Conservation (phyloP, 2,797 vertebrate species). For the Delichon dasypus region DNA sequence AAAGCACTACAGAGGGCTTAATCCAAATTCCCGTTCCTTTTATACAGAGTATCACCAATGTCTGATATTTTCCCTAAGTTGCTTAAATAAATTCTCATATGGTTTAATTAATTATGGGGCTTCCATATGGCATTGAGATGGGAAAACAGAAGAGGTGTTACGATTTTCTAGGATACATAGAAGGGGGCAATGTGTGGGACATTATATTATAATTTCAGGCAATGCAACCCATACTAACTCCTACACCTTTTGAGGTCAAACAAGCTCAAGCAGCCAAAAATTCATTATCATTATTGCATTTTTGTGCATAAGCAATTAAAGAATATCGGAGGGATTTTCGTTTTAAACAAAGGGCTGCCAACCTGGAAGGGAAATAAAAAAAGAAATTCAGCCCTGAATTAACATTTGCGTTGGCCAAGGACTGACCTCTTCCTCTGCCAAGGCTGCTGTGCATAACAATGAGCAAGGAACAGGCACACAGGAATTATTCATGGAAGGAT, state of each 20-base stretch:
- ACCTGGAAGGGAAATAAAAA: background rate
- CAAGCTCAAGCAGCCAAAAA: background rate
- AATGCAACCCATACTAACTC: background rate
- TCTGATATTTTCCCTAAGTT: background rate
- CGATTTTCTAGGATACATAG: background rate
- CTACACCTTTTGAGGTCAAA: background rate
- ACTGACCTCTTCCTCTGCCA: background rate
- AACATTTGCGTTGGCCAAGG: background rate
- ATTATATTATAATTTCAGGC: background rate
- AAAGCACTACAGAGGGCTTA: background rate
- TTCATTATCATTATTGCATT: background rate
- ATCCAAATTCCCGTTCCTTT: background rate
- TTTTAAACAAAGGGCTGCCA: background rate
- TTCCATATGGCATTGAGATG: background rate
- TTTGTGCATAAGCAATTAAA: background rate
- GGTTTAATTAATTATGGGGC: background rate
- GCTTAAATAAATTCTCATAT: background rate
- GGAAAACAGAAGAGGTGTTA: background rate
- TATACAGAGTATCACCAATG: background rate
- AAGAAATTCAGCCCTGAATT: background rate
- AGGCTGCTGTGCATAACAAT: background rate
- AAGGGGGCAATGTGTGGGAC: background rate
- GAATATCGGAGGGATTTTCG: background rate
- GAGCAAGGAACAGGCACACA: background rate
- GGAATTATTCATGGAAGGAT: background rate